phyloP scores from a whole-genome alignment of 2,113 vertebrate genomes.

The Callaeas wilsoni region DNA sequence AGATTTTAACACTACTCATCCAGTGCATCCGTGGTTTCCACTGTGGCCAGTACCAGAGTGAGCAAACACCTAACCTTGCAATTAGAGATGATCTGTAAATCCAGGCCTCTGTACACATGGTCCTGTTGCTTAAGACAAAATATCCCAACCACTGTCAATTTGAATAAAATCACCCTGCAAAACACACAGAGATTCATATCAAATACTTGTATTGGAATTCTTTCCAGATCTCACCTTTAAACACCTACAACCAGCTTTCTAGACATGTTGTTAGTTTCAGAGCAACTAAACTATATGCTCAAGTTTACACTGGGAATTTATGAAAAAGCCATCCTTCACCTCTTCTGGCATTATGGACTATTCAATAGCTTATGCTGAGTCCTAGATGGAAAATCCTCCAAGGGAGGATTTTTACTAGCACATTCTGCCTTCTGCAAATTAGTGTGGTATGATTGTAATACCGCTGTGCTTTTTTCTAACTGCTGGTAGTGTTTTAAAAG shows the following conservation, averaged over 20 bases:
- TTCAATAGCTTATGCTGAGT: background rate
- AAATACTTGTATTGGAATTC: background rate
- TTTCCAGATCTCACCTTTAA: background rate
- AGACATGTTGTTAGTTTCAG: background rate
- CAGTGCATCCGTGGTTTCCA: background rate
- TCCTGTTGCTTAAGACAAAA: background rate
- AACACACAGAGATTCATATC: background rate
- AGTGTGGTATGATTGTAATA: background rate
- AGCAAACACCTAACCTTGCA: background rate
- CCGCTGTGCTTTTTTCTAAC: background rate
- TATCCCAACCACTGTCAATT: background rate
- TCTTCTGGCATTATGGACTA: background rate
- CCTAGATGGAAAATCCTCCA: background rate
- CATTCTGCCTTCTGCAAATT: slow-evolving; percentile 39
- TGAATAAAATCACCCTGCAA: background rate
- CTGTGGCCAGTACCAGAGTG: background rate
- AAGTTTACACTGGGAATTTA: background rate
- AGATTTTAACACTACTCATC: background rate
- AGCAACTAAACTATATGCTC: background rate
- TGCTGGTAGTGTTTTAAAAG: slow-evolving; percentile 1
- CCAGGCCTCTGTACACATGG: background rate
- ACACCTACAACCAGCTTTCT: background rate
- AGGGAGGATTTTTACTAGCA: slow-evolving; percentile 10
- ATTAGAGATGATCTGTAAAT: background rate
- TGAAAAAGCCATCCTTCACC: background rate